phyloP scores from a whole-genome alignment of 2,888 invertebrate species.

The Anthrax anthrax region DNA sequence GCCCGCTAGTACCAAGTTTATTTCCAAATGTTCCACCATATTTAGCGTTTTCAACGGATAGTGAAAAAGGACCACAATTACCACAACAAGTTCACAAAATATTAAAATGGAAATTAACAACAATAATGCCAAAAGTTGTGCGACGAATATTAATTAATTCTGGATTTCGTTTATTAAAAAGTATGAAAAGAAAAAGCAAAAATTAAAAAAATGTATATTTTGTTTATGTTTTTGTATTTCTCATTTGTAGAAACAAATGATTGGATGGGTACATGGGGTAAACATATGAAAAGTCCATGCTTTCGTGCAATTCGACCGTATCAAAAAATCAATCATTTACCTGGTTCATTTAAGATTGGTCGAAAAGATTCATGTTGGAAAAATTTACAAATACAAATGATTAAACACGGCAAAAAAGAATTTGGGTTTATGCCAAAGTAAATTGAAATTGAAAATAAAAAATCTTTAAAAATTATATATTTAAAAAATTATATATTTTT shows the following conservation, averaged over 20 bases:
- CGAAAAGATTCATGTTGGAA: slow-evolving; percentile 88
- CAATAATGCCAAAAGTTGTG: slow-evolving; percentile 88
- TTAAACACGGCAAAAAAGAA: slow-evolving; percentile 41
- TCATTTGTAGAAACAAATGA: slow-evolving; percentile 57
- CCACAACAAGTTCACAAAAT: slow-evolving; percentile 61
- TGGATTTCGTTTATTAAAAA: slow-evolving; percentile 73
- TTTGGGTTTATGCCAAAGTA: slow-evolving; percentile 81
- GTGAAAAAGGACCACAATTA: slow-evolving; percentile 42
- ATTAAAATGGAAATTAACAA: slow-evolving; percentile 88
- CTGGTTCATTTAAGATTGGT: slow-evolving; percentile 95
- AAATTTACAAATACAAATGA: slow-evolving; percentile 49
- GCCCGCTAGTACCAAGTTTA: slow-evolving; percentile 41
- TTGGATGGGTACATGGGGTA: slow-evolving; percentile 96
- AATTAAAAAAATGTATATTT: background rate
- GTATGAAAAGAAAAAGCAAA: slow-evolving; percentile 36
- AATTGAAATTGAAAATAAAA: background rate
- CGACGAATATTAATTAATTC: slow-evolving; percentile 74
- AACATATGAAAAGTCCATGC: slow-evolving; percentile 87
- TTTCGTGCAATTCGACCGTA: slow-evolving; percentile 74
- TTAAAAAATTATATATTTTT: background rate
- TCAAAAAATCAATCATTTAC: slow-evolving; percentile 96
- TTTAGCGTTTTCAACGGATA: slow-evolving; percentile 58
- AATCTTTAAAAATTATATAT: background rate
- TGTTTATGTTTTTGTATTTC: background rate
- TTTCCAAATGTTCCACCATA: slow-evolving; percentile 67